Evolutionary conservation across 2,888 invertebrate species (phyloP).

Genomic region (Dione vanillae): DNA sequence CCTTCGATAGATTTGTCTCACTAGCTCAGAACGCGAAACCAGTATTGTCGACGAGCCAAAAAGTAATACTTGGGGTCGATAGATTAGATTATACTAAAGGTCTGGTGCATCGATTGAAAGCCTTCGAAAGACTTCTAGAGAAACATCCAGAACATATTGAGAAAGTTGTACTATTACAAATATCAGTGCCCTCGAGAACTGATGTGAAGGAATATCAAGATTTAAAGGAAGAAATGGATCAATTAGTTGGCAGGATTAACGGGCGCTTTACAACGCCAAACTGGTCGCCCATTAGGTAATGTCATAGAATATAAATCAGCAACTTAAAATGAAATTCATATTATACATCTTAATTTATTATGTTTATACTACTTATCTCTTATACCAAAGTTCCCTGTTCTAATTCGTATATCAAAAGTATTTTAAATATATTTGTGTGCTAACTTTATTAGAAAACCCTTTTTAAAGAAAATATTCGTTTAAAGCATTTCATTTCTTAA

Average conservation of each 20-base stretch:
- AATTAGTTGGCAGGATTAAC: slow-evolving; percentile 93
- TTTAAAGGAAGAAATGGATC: slow-evolving; percentile 95
- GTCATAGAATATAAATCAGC: background rate
- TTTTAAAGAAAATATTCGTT: too few species aligned
- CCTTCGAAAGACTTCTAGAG: slow-evolving; percentile 91
- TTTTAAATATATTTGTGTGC: too few species aligned
- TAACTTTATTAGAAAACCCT: too few species aligned
- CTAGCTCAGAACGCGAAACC: slow-evolving; percentile 89
- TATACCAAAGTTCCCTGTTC: too few species aligned
- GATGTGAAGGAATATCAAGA: slow-evolving; percentile 96
- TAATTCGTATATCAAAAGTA: too few species aligned
- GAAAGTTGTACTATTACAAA: slow-evolving; percentile 92
- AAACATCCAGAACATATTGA: slow-evolving; percentile 94
- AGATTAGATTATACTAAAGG: slow-evolving; percentile 96
- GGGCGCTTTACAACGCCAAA: slow-evolving; percentile 95
- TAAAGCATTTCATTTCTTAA: too few species aligned
- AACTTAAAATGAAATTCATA: background rate
- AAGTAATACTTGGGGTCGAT: slow-evolving; percentile 94
- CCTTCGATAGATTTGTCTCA: slow-evolving; percentile 93
- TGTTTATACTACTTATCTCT: too few species aligned
- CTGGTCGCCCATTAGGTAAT: slow-evolving; percentile 93
- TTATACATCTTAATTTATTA: too few species aligned
- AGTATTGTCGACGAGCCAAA: slow-evolving; percentile 88
- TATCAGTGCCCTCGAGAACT: slow-evolving; percentile 94
- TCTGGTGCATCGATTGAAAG: slow-evolving; percentile 90